phyloP scores from a whole-genome alignment of 2,888 invertebrate species.

The Apamea anceps region DNA sequence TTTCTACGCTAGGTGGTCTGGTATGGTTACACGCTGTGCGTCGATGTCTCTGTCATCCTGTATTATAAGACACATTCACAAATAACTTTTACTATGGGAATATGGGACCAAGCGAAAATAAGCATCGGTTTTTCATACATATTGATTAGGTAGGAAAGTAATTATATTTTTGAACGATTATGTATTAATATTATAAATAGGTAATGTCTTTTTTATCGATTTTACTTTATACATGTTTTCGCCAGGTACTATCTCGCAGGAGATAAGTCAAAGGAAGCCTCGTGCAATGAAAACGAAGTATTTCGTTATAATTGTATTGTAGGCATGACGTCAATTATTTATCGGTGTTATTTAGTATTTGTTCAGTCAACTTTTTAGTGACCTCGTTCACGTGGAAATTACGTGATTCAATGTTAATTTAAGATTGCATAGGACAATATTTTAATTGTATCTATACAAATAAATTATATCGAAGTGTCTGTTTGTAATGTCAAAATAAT shows the following conservation, averaged over 20 bases:
- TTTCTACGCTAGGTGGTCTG: too few relatives aligned
- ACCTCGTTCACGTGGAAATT: conserved; percentile 27
- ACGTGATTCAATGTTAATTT: conserved; percentile 27
- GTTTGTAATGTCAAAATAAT: too few relatives aligned
- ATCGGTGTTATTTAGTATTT: conserved; percentile 25
- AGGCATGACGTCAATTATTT: conserved; percentile 27
- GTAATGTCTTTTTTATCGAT: background rate
- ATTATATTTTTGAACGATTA: background rate
- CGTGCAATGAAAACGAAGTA: conserved; percentile 34
- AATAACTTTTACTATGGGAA: background rate
- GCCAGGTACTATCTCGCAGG: background rate
- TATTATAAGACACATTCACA: background rate
- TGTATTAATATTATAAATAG: background rate
- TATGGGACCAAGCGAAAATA: background rate
- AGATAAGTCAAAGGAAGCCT: conserved; percentile 32
- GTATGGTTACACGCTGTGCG: too few relatives aligned
- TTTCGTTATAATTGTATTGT: conserved; percentile 14
- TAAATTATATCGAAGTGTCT: background rate
- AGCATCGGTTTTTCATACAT: background rate
- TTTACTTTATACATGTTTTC: conserved; percentile 5
- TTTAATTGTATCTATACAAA: background rate
- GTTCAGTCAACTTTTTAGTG: conserved; percentile 14
- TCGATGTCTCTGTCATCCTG: too few relatives aligned
- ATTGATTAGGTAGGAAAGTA: background rate
- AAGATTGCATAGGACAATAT: background rate